These are phyloP conservation scores for Hippoglossus stenolepis DNA, from an alignment of 2,113 vertebrate species.

Conservation along the genomic window DNA sequence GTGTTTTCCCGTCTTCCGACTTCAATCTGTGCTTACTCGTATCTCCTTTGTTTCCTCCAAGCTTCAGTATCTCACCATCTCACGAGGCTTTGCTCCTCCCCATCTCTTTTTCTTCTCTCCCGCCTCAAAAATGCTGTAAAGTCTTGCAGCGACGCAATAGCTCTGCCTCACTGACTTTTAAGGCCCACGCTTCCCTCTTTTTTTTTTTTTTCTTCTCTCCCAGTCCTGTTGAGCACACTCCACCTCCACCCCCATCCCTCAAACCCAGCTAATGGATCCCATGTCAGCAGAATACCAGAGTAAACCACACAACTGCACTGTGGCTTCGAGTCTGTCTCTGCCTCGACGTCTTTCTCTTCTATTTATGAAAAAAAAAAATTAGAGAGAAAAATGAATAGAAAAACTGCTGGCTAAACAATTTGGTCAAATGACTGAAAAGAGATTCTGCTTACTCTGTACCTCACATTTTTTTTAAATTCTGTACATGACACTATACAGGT, in stretches of 20 bases:
- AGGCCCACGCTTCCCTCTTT: slow-evolving; percentile 36
- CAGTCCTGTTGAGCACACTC: slow-evolving; percentile 57
- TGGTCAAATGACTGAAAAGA: slow-evolving; percentile 5
- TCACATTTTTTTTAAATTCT: background rate
- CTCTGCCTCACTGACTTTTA: slow-evolving; percentile 55
- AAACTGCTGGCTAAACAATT: slow-evolving; percentile 39
- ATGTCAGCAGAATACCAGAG: slow-evolving; percentile 80
- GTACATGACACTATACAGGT: background rate
- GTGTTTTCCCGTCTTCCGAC: slow-evolving; percentile 68
- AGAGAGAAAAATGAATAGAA: slow-evolving; percentile 29
- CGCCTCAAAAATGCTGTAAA: slow-evolving; percentile 54
- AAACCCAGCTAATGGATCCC: slow-evolving; percentile 75
- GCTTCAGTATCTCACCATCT: slow-evolving; percentile 60
- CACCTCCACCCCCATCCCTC: slow-evolving; percentile 22
- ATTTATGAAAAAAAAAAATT: slow-evolving; percentile 28
- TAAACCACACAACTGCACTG: slow-evolving; percentile 77
- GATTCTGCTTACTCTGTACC: background rate
- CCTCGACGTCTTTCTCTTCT: slow-evolving; percentile 54
- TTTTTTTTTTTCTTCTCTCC: slow-evolving; percentile 8
- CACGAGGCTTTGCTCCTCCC: slow-evolving; percentile 67
- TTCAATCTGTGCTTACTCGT: slow-evolving; percentile 67
- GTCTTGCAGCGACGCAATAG: slow-evolving; percentile 44
- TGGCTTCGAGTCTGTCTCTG: slow-evolving; percentile 73
- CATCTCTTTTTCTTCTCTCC: slow-evolving; percentile 33
- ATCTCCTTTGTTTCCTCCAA: slow-evolving; percentile 72